A percentile compares a stretch with the other conserved stretches of the same genome.
Conservation (phyloP, 1,140 invertebrate genomes). For the Macrocentrus cingulum region DNA sequence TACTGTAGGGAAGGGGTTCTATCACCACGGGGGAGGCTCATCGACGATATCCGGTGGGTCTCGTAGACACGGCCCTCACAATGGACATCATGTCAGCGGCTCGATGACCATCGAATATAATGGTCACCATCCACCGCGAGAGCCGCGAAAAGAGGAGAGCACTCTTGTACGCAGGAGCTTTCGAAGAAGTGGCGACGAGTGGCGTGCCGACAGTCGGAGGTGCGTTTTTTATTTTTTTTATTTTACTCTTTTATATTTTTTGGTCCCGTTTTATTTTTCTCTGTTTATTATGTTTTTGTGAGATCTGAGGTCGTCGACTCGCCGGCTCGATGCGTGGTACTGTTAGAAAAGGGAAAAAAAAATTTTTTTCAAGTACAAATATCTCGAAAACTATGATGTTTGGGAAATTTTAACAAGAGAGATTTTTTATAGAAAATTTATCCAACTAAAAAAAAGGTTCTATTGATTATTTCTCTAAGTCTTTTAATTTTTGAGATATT, state of each 20-base stretch:
- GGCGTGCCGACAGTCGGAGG: slow-evolving; percentile 59
- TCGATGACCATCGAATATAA: slow-evolving; percentile 65
- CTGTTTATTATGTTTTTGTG: slow-evolving; percentile 5
- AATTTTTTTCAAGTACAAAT: no score
- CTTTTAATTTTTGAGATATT: no score
- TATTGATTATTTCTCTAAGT: no score
- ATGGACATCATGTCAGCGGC: slow-evolving; percentile 54
- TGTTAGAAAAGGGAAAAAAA: slow-evolving; percentile 6
- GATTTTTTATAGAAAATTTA: no score
- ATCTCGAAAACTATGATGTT: no score
- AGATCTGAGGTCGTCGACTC: slow-evolving; percentile 4
- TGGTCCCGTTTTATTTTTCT: background rate
- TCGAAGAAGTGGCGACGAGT: slow-evolving; percentile 57
- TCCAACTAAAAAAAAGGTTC: no score
- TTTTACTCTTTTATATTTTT: background rate
- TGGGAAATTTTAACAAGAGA: no score
- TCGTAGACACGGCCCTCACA: slow-evolving; percentile 43
- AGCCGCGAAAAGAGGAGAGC: slow-evolving; percentile 59
- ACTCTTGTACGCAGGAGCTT: slow-evolving; percentile 53
- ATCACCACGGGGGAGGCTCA: slow-evolving; percentile 43
- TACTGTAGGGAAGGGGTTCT: slow-evolving; percentile 57
- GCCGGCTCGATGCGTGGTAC: slow-evolving; percentile 7
- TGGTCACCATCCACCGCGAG: slow-evolving; percentile 61
- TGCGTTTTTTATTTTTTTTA: slow-evolving; percentile 40
- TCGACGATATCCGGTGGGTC: slow-evolving; percentile 44